These are phyloP conservation scores for Pandemis corylana DNA, from an alignment of 2,888 invertebrate genomes.

Conservation along the genomic window DNA sequence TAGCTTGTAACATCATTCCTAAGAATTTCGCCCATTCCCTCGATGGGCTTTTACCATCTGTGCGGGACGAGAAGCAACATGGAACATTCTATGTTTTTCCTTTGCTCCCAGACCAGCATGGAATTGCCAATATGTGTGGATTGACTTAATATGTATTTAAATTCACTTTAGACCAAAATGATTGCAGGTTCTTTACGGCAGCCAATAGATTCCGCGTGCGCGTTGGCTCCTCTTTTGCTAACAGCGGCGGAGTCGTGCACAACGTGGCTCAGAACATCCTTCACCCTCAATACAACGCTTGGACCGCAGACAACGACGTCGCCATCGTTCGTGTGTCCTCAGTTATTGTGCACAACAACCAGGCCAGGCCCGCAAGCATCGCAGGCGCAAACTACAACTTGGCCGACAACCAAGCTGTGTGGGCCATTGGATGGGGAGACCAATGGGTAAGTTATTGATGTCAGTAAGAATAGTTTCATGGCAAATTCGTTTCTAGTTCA, in stretches of 20 bases:
- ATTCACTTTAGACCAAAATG: not conserved
- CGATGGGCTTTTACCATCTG: too few relatives aligned
- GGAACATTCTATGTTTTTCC: too few relatives aligned
- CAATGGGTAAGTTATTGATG: conserved; percentile 24
- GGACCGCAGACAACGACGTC: conserved; percentile 52
- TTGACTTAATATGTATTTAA: too few relatives aligned
- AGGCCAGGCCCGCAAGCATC: conserved; percentile 45
- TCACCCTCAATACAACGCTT: conserved; percentile 54
- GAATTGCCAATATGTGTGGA: too few relatives aligned
- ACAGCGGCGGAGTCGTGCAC: conserved; percentile 48
- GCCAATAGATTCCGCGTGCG: conserved; percentile 4
- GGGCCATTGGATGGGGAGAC: conserved; percentile 59
- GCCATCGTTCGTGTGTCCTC: conserved; percentile 49
- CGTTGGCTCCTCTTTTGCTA: conserved; percentile 30
- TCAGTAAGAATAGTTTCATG: too few relatives aligned
- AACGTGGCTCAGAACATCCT: conserved; percentile 31
- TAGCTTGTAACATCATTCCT: too few relatives aligned
- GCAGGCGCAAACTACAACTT: conserved; percentile 46
- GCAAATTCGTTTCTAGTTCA: too few relatives aligned
- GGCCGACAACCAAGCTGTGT: conserved; percentile 47
- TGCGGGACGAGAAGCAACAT: too few relatives aligned
- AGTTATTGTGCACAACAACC: conserved; percentile 44
- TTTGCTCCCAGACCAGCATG: too few relatives aligned
- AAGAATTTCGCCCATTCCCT: too few relatives aligned
- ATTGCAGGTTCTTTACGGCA: not conserved